Base-by-base conservation (phyloP, 1,140 invertebrate genomes). In the Octopus bimaculoides region DNA sequence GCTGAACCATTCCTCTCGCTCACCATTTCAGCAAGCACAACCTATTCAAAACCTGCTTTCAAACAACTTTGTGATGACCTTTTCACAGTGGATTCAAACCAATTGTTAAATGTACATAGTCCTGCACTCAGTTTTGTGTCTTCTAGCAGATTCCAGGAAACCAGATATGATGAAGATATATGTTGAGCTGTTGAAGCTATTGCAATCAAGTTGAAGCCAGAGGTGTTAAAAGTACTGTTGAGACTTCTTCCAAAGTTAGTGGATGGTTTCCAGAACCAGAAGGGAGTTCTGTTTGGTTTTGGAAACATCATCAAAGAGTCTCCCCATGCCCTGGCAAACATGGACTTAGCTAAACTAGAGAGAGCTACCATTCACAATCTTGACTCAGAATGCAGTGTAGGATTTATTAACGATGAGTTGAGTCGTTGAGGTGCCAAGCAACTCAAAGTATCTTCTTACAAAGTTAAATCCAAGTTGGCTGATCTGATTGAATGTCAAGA, bases 1-100 rank as follows among this genome's bases (percentile, higher is more conserved):
- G 78, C n/a, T 66, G 17, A 78, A 69, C 78, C 78, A 78, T 53
- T 56, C 78, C 54, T 78, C 14, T 56, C 1, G 69, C 41, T 71
- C 14, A 52, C 26, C n/a, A 26, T 55, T 26, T 54, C n/a, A 26
- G 3, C 12, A 14, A 66, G 12, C 12, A 66, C 61, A 66, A 66
- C n/a, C 0, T 66, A 66, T 3, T 66, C 61, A 66, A 66, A 55
- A 78, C 61, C 61, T 14, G 61, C 61, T n/a, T 66, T 66, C 61
- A 66, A 66, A 66, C 12, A 66, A 66, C 61, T 66, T n/a, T n/a
- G 3, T n/a, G n/a, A 66, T n/a, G n/a, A 66, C 3, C n/a, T 66
- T 12, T 14, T 66, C 12, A n/a, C 12, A 66, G n/a, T 41, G 26
- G 26, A 41, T 41, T 3, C 26, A 41, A 41, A 41, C 26, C 26